These are phyloP conservation scores for Wiebesia pumilae DNA, from an alignment of 1,140 invertebrate species.

Conservation along the genomic window DNA sequence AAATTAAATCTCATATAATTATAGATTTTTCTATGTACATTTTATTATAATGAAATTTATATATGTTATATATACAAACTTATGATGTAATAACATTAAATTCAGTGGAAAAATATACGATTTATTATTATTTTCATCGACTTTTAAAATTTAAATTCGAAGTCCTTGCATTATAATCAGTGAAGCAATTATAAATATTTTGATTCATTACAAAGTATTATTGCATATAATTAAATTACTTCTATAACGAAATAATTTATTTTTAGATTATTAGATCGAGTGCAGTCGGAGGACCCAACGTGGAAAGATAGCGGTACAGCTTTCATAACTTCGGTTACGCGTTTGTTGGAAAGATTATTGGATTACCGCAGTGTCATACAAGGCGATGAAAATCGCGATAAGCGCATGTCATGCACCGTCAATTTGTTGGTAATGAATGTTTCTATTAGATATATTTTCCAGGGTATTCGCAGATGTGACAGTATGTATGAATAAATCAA, in stretches of 20 bases:
- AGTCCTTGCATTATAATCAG: too few relatives aligned
- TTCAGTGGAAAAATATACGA: neutral
- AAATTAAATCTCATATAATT: too few relatives aligned
- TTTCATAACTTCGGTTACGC: conserved; percentile 93
- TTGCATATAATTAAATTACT: neutral
- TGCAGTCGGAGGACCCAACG: conserved; percentile 87
- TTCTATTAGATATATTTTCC: neutral
- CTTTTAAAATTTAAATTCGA: too few relatives aligned
- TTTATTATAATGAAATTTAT: too few relatives aligned
- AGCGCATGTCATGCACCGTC: conserved; percentile 97
- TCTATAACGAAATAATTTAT: neutral
- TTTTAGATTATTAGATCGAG: conserved; percentile 87
- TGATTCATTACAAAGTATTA: neutral
- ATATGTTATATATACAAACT: too few relatives aligned
- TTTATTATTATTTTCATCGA: too few relatives aligned
- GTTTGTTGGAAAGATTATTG: conserved; percentile 89
- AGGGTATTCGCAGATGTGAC: neutral
- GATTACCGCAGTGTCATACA: conserved; percentile 95
- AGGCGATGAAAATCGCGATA: conserved; percentile 93
- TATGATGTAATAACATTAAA: too few relatives aligned
- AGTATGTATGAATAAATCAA: neutral
- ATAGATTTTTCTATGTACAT: too few relatives aligned
- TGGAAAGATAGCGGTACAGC: conserved; percentile 94
- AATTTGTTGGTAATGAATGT: conserved; percentile 66
- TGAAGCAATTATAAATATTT: neutral